These are phyloP conservation scores for Diadumene lineata DNA, from an alignment of 92 coral and sea anemone species.

Conservation along the genomic window DNA sequence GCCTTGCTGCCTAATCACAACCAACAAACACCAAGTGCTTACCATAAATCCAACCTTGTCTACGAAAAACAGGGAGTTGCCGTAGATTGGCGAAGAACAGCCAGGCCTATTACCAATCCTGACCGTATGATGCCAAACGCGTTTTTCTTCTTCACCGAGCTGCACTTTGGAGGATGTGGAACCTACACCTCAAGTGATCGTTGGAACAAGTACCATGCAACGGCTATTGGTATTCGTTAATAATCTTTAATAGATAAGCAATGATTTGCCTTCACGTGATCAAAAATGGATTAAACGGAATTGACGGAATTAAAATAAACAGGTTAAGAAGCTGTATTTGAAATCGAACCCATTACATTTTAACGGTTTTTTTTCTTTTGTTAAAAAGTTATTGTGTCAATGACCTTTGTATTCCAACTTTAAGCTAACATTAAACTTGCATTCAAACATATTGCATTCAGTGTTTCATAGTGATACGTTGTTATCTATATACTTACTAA, in stretches of 20 bases:
- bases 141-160: not conserved
- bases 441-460: no score
- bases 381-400: no score
- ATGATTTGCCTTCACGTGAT: not conserved
- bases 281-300: no score
- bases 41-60: not conserved
- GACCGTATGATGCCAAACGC: not conserved
- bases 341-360: no score
- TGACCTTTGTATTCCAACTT: no score
- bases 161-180: not conserved
- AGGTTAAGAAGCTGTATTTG: no score
- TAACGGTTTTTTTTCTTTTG: no score
- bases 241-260: not conserved
- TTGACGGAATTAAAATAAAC: no score
- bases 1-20: not conserved
- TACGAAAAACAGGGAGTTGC: not conserved
- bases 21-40: not conserved
- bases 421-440: no score
- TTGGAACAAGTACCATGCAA: not conserved
- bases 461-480: no score
- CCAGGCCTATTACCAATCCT: not conserved
- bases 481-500: no score
- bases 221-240: not conserved
- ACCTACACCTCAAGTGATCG: not conserved
- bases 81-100: not conserved